Evolutionary conservation across 1,140 invertebrate genomes (phyloP), one percentile per base, ranked within the genome.

Genomic region (Drosophila grimshawi): DNA sequence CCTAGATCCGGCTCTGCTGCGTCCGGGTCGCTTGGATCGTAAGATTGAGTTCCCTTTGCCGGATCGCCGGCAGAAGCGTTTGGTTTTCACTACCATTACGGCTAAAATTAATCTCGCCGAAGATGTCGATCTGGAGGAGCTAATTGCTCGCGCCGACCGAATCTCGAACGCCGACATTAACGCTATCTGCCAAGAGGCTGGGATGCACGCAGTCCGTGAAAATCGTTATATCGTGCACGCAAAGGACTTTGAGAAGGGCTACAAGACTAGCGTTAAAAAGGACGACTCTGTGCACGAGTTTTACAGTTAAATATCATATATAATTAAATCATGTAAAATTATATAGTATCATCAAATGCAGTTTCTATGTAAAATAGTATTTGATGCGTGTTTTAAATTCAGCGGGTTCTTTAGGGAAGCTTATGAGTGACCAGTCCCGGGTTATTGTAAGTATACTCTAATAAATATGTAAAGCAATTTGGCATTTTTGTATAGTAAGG

Each of bases 141-240:
- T 98, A 93, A 98, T 99, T 10, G 98, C 99, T 3, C 94, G 99
- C 35, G 98, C 99, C 0, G 99, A 99, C 92, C 97, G 97, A 93
- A 99, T 99, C 90, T 99, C 98, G 66, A 98, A 99, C 71, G 99
- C 99, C 53, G 99, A 99, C 92, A 99, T 99, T 70, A 99, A 99
- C 93, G 98, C 99, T 6, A 99, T 99, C 92, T 99, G 98, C 92
- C 99, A 99, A 94, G 99, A 99, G 94, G 98, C 98, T 51, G 95
- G 95, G 72, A 96, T 96, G 96, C 98, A 99, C 93, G 99, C 99
- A 4, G 98, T 99, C 0, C 94, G 99, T 61, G 98, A 99, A 93
- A 99, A 99, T 94, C 96, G 99, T 56, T 92, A 91, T 92, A 98
- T 99, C 75, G 98, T 99, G 10, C 93, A 99, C 41, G 96, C 97